Evolutionary conservation across 2,888 invertebrate genomes (phyloP), one percentile per base, ranked within the genome.

Genomic region (Panzeria rudis): DNA sequence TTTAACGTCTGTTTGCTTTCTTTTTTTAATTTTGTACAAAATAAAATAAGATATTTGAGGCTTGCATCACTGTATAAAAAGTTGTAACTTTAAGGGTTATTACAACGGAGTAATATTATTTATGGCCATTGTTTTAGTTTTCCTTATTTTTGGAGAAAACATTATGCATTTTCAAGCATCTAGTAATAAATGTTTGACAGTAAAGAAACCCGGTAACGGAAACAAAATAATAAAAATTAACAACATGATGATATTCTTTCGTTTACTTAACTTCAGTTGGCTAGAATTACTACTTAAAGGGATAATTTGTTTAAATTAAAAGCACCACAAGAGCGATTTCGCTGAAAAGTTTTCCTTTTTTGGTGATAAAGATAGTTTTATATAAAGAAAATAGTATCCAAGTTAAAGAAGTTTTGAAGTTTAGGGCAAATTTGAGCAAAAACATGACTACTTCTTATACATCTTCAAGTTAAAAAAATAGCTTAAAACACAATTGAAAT

Each of bases 81-180:
- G 4, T 41, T 76, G 35, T 35, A 61, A 35, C 11, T 56, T 56
- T 59, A 69, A 61, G 69, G 61, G 50, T 69, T 78, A 68, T 35
- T 52, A 13, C 13, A 4, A 23, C n/a, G 5, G n/a, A 29, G 29
- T 44, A 0, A 7, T 52, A 76, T 77, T 69, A 61, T 32, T 29
- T 77, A 68, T 77, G 76, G 77, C 20, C 59, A 17, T 35, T 78
- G 38, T 78, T 66, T 54, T 75, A 38, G n/a, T 17, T 4, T 72
- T 50, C 9, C 15, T 17, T 38, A 23, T 73, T 47, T 2, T 6
- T 17, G n/a, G 1, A 11, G 20, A 3, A 11, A 25, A 7, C n/a
- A 4, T 9, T 25, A 25, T 62, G 52, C 62, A 52, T 52, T 50
- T 52, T 52, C 44, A 29, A 50, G 20, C 35, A 61, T 35, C 25